These are phyloP conservation scores for Galendromus occidentalis DNA, from an alignment of 1,140 invertebrate genomes.

Conservation along the genomic window DNA sequence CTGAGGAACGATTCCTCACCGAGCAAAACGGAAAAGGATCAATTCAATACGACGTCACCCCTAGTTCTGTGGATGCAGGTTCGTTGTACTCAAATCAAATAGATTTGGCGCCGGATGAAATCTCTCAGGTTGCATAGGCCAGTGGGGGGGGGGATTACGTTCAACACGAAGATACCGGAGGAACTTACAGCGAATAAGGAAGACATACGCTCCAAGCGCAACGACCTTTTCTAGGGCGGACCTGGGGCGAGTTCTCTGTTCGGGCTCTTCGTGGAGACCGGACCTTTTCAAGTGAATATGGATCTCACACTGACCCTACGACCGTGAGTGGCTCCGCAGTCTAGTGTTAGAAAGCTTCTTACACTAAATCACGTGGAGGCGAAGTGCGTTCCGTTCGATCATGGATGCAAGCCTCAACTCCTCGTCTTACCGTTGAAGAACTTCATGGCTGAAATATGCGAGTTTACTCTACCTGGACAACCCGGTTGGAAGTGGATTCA, in stretches of 20 bases:
- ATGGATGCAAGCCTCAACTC: neutral
- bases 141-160: no score
- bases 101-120: no score
- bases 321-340: neutral
- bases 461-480: conserved; percentile 27
- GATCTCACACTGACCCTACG: neutral
- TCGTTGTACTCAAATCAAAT: no score
- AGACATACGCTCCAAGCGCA: no score
- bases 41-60: neutral
- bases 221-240: neutral
- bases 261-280: neutral
- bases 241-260: neutral
- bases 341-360: neutral
- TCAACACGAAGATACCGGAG: no score
- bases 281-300: neutral
- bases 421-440: neutral
- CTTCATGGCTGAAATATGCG: conserved; percentile 20
- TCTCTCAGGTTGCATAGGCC: no score
- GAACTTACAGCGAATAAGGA: no score
- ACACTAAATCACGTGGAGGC: neutral
- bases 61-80: conserved; percentile 1
- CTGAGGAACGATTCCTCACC: conserved; percentile 24
- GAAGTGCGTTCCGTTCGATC: neutral
- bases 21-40: neutral
- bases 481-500: conserved; percentile 27